phyloP scores from a whole-genome alignment of 2,797 vertebrate genomes.

The Nothura maculosa region DNA sequence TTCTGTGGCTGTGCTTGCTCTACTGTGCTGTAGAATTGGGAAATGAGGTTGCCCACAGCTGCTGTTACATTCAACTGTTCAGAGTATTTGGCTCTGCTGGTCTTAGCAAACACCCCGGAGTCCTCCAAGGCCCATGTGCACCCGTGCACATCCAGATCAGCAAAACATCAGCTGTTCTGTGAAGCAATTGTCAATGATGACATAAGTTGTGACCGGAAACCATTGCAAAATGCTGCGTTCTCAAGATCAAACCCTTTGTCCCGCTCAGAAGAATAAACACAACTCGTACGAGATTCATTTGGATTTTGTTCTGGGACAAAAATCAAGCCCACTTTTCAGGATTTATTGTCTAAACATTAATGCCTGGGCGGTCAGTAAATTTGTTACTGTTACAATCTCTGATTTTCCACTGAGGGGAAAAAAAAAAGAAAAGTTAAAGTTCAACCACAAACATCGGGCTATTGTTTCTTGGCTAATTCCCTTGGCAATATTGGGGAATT shows the following conservation, averaged over 20 bases:
- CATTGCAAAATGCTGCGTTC: slow-evolving; percentile 15
- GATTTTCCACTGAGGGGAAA: slow-evolving; percentile 21
- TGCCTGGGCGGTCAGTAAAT: not conserved
- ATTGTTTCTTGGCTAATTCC: not conserved
- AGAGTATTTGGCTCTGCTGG: not conserved
- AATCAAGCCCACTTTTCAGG: slow-evolving; percentile 32
- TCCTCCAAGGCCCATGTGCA: not conserved
- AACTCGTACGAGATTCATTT: not conserved
- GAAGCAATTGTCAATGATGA: slow-evolving; percentile 49
- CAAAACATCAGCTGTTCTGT: slow-evolving; percentile 43
- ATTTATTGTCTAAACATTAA: slow-evolving; percentile 58
- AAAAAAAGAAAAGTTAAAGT: slow-evolving; percentile 38
- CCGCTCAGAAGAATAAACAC: not conserved
- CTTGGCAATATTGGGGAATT: not conserved
- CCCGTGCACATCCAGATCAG: not conserved
- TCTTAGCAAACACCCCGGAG: not conserved
- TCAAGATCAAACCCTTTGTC: not conserved
- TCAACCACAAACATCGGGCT: slow-evolving; percentile 29
- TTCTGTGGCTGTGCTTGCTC: not conserved
- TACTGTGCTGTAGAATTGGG: not conserved
- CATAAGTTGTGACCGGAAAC: slow-evolving; percentile 62
- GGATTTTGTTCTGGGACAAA: slow-evolving; percentile 18
- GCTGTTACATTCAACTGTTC: not conserved
- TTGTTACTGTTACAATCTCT: slow-evolving; percentile 35
- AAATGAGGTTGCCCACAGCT: not conserved